Evolutionary conservation across 2,888 invertebrate genomes (phyloP).

Genomic region (Acanthacorydalis orientalis): DNA sequence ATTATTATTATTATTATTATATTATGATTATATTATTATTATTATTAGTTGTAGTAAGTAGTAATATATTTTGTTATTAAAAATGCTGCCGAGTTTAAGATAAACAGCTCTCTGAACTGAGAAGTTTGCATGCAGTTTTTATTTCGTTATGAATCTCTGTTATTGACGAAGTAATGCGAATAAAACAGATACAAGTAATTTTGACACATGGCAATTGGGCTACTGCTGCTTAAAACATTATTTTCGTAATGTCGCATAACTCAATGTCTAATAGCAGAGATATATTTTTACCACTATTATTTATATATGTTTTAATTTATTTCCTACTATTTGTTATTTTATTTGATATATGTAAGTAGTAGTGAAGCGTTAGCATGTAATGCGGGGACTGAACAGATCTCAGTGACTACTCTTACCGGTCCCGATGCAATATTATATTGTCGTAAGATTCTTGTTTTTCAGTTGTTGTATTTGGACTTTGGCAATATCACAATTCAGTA

Average conservation of each 20-base stretch:
- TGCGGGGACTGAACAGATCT: constrained; percentile 1
- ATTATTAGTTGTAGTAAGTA: constrained; percentile 24
- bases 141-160: not conserved
- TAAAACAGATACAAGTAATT: not conserved
- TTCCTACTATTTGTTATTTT: constrained; percentile 3
- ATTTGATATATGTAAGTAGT: not conserved
- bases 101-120: constrained; percentile 13
- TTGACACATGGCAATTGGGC: not conserved
- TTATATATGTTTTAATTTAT: constrained; percentile 6
- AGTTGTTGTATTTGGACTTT: constrained; percentile 1
- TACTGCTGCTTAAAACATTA: not conserved
- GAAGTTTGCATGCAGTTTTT: constrained; percentile 5
- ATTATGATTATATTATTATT: constrained; percentile 11
- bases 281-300: constrained; percentile 4
- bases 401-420: not conserved
- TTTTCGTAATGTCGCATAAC: not conserved
- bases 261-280: not conserved
- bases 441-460: not conserved
- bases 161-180: not conserved
- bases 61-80: constrained; percentile 22
- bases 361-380: not conserved
- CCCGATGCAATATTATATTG: not conserved
- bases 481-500: not conserved
- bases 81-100: constrained; percentile 31
- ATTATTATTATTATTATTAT: constrained; percentile 13